Evolutionary conservation across 2,888 invertebrate species (phyloP).

Genomic region (Lysandra bellargus): DNA sequence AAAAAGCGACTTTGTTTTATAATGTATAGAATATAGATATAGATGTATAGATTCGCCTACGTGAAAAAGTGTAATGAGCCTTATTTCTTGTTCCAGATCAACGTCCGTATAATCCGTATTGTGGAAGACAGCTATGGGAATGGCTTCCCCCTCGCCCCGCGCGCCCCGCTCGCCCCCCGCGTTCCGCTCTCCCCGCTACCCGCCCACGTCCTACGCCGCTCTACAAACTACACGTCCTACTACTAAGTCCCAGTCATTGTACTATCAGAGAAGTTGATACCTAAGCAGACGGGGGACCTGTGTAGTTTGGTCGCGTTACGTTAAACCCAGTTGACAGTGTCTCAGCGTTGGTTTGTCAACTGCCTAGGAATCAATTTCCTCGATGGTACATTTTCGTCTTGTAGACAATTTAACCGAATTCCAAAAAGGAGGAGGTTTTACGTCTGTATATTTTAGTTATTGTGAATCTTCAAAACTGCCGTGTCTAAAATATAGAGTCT

Average conservation of each 20-base stretch:
- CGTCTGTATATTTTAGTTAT: neutral
- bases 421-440: neutral
- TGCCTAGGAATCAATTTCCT: neutral
- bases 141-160: slow-evolving; percentile 54
- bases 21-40: no score
- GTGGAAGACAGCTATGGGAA: slow-evolving; percentile 71
- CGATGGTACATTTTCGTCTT: neutral
- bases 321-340: neutral
- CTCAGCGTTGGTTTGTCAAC: no score
- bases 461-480: slow-evolving; percentile 12
- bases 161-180: slow-evolving; percentile 54
- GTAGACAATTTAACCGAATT: neutral
- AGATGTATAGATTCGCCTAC: no score
- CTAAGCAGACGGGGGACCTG: neutral
- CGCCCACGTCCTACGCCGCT: slow-evolving; percentile 63
- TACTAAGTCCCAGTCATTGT: slow-evolving; percentile 30
- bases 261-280: no score
- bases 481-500: neutral
- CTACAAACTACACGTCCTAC: slow-evolving; percentile 52
- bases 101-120: slow-evolving; percentile 86
- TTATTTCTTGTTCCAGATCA: slow-evolving; percentile 65
- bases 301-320: neutral
- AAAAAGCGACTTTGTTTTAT: no score
- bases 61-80: no score
- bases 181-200: slow-evolving; percentile 54